Evolutionary conservation across 2,113 vertebrate species (phyloP).

Genomic region (Laterallus jamaicensis): DNA sequence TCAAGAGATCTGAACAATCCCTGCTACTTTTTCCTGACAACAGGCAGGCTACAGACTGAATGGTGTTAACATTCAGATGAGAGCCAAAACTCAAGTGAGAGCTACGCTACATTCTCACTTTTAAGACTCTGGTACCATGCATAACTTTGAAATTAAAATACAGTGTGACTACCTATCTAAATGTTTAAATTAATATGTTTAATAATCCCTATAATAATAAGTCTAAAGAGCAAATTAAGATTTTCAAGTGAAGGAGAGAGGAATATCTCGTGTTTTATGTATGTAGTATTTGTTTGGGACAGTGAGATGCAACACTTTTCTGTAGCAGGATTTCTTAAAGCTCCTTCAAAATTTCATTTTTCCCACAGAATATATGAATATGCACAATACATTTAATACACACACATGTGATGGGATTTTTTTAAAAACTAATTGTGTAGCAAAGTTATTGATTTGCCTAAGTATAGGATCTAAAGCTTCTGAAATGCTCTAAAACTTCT

Average conservation of each 20-base stretch:
- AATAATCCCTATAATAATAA: background rate
- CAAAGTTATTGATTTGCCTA: background rate
- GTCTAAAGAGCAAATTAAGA: background rate
- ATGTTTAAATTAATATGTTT: background rate
- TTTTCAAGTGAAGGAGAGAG: background rate
- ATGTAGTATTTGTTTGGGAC: background rate
- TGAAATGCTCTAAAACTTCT: background rate
- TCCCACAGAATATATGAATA: background rate
- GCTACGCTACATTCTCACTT: slow-evolving; percentile 22
- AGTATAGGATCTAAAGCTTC: background rate
- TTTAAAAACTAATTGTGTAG: rapidly evolving
- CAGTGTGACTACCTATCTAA: slow-evolving; percentile 32
- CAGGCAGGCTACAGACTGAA: slow-evolving; percentile 13
- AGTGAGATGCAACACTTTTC: background rate
- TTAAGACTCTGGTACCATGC: slow-evolving; percentile 15
- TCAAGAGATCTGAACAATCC: slow-evolving; percentile 48
- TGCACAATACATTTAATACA: background rate
- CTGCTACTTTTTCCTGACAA: slow-evolving; percentile 42
- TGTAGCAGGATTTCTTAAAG: background rate
- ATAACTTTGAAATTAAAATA: slow-evolving; percentile 53
- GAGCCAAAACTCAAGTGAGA: slow-evolving; percentile 56
- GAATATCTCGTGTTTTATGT: background rate
- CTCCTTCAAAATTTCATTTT: background rate
- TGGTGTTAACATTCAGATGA: slow-evolving; percentile 39
- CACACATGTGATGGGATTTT: background rate